Percentiles rank a stretch among this genome's conserved stretches.
phyloP scores from a whole-genome alignment of 35 echinoderm and acorn worm species.

The Eucidaris tribuloides region DNA sequence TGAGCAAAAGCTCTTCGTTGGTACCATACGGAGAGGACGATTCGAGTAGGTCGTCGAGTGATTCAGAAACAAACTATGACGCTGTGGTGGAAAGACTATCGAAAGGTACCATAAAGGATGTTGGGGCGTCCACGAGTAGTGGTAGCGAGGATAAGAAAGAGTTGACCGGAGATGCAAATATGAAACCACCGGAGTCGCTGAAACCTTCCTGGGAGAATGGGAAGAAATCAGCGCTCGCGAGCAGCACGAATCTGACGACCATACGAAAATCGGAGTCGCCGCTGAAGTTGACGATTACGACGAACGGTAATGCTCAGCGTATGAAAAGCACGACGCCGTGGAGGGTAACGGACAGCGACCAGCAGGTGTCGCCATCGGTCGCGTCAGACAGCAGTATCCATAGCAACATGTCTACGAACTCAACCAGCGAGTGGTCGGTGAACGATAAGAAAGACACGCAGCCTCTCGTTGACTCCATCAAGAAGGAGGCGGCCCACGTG shows the following conservation, averaged over 20 bases:
- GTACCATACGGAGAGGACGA: slow-evolving; percentile 72
- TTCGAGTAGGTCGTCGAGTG: slow-evolving; percentile 53
- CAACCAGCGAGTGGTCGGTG: slow-evolving; percentile 78
- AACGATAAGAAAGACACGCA: slow-evolving; percentile 55
- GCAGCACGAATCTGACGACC: slow-evolving; percentile 73
- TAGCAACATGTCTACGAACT: slow-evolving; percentile 80
- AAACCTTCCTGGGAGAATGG: neutral
- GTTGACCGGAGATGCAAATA: slow-evolving; percentile 5
- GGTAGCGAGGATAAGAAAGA: neutral
- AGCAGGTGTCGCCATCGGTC: slow-evolving; percentile 68
- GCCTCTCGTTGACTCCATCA: slow-evolving; percentile 10
- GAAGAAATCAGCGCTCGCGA: slow-evolving; percentile 53
- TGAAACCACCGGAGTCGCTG: slow-evolving; percentile 47
- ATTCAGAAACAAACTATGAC: slow-evolving; percentile 85
- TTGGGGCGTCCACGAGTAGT: neutral
- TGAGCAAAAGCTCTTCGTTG: slow-evolving; percentile 5
- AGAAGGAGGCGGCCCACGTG: slow-evolving; percentile 40
- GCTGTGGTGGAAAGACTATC: slow-evolving; percentile 52
- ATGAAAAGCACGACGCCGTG: slow-evolving; percentile 77
- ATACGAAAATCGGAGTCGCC: slow-evolving; percentile 79
- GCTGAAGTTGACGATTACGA: slow-evolving; percentile 81
- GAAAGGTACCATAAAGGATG: slow-evolving; percentile 4
- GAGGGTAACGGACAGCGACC: slow-evolving; percentile 55
- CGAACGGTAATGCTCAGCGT: slow-evolving; percentile 79
- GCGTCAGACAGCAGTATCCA: slow-evolving; percentile 80